Base-by-base conservation (phyloP, 2,888 invertebrate species). In the Tribolium freemani region DNA sequence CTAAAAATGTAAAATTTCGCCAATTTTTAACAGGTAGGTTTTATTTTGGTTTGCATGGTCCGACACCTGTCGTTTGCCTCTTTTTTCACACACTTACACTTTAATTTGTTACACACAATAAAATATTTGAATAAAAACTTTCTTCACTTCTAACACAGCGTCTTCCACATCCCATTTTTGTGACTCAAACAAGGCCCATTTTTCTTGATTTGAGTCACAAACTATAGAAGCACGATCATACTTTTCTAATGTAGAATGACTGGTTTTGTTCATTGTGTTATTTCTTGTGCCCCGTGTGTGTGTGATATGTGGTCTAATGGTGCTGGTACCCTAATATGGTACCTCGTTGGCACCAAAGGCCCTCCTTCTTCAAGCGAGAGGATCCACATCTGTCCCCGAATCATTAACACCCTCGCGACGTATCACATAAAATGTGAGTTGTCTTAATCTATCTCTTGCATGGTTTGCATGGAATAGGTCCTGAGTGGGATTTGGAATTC, bases 281-380 rank as follows among this genome's bases (percentile, higher is more conserved):
- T 75, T 74, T 71, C 68, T 72, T 76, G 74, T 77, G 76, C 76
- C 63, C 77, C 72, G 71, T 78, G 73, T 80, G 78, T 78, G 73
- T 80, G 78, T 78, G 73, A 73, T 76, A 69, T 76, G 75, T 69
- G 66, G 61, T 72, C 64, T 68, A 44, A 66, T 61, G 71, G 71
- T 71, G 68, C 63, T 72, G 72, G 73, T 73, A 73, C 60, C 69
- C 31, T 30, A 61, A 56, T 26, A 31, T 38, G 75, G 73, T 77
- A 75, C 74, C 74, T 51, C 31, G 8, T 64, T 67, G 66, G 54
- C 71, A 76, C 78, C 74, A 72, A 48, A 84, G 84, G 83, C 82
- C 82, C 73, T 83, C 81, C 78, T 84, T 83, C 83, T 84, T 79
- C 84, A 83, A 79, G 79, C 83, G 84, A 84, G 83, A 83, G 84